A percentile compares a stretch with the other conserved stretches of the same genome.
phyloP scores from a whole-genome alignment of 2,113 vertebrate genomes.

The Oxyura jamaicensis region DNA sequence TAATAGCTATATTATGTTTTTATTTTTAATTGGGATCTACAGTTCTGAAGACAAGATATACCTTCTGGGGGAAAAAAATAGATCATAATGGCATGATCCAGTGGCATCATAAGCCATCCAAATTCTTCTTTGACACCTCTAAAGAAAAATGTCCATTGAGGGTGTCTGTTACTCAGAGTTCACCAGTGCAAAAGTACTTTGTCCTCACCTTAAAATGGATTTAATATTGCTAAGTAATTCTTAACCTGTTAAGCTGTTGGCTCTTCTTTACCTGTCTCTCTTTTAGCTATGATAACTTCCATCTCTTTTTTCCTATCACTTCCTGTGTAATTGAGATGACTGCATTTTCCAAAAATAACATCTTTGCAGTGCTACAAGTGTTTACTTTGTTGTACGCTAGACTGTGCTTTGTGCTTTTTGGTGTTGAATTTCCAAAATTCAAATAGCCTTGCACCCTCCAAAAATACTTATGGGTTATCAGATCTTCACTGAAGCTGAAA shows the following conservation, averaged over 20 bases:
- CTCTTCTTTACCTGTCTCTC: neutral
- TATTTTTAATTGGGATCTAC: neutral
- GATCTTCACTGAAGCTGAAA: neutral
- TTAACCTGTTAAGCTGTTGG: neutral
- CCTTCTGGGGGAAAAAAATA: neutral
- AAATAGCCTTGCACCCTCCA: neutral
- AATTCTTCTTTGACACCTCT: neutral
- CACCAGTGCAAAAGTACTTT: neutral
- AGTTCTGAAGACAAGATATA: neutral
- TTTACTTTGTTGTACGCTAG: neutral
- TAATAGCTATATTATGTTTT: neutral
- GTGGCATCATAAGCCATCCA: neutral
- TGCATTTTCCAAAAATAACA: constrained; percentile 11
- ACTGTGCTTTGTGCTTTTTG: neutral
- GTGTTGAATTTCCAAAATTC: neutral
- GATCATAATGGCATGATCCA: neutral
- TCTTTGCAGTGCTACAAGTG: neutral
- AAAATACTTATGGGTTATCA: neutral
- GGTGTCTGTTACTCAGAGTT: neutral
- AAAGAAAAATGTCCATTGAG: neutral
- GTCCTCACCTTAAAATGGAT: neutral
- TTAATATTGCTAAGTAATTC: neutral
- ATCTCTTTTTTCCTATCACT: neutral
- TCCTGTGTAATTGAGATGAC: neutral
- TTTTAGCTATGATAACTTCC: neutral